Base-by-base conservation (phyloP, 2,888 invertebrate species). In the Pycnomerus fuliginosus region DNA sequence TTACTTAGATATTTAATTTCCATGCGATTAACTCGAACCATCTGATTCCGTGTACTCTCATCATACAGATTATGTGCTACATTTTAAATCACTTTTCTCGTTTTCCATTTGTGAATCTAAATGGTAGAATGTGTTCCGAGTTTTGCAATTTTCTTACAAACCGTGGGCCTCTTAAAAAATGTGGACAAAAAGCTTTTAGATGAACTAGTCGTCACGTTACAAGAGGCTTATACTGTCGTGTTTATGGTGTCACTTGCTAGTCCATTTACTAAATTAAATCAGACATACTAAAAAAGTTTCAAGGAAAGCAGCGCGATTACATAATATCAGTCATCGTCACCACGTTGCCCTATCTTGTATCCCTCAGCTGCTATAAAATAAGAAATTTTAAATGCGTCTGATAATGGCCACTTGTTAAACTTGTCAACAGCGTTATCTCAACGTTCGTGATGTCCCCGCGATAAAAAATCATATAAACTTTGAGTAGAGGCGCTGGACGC, bases 251-350 rank as follows among this genome's bases (percentile, higher is more conserved):
- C 65, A 67, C 63, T 64, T 63, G 62, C 62, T 64, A 66, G 68
- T 68, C 68, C 68, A 68, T 68, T 68, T 65, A 52, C 65, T 57
- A 65, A 67, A 68, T 68, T 65, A 65, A 67, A 68, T 62, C 55
- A 58, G 64, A 62, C 65, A 64, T 58, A 62, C 55, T 64, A 65
- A 67, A 65, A 64, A 62, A 45, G 20, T 36, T 8, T 10, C 25
- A 32, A 36, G 31, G 34, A 45, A 41, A 34, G 38, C 45, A 45
- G 45, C 27, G 31, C 41, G 40, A 40, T 32, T 45, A 36, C 45
- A 25, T 34, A 32, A 44, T 12, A 30, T 7, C 15, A n/a, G 16
- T 10, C 7, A n/a, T n/a, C n/a, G n/a, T n/a, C n/a, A n/a, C n/a
- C n/a, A n/a, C n/a, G n/a, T n/a, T n/a, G n/a, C n/a, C n/a, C n/a